Evolutionary conservation across 1,140 invertebrate genomes (phyloP), one percentile per base, ranked within the genome.

Genomic region (Phocides pigmalion): DNA sequence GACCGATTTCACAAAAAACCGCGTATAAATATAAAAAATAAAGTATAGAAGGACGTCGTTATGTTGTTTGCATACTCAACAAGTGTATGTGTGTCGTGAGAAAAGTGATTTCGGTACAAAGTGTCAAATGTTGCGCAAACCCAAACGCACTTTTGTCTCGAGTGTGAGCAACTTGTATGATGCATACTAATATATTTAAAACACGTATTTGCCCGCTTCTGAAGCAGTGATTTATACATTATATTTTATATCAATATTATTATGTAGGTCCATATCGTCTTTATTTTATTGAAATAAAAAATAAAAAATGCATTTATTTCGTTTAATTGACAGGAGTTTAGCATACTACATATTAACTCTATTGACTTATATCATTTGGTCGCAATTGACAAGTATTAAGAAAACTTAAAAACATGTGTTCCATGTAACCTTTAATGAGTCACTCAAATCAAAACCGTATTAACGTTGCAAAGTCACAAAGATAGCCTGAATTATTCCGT

Each of bases 1-100:
- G 68, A 77, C 69, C 72, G 72, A 76, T 89, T 85, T 85, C 76
- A 82, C 72, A 87, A 87, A 84, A 85, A 82, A 81, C 70, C 66
- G 70, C 68, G 67, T 65, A 64, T 79, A 68, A 67, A 68, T 70
- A 70, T 71, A 66, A 85, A 84, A 81, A 73, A 79, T 72, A 73
- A 63, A 66, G 73, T 79, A 83, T 77, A 71, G 79, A 79, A 78
- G 80, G 76, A 80, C 79, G 79, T 76, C 64, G 76, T 72, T 68
- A 71, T 76, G 76, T 78, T 78, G 76, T 81, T 82, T 73, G 81
- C 69, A 76, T 80, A 78, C 73, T 50, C 72, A 74, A 76, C 71
- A 61, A 77, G 63, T 64, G 76, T 70, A 80, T 82, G 68, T 82
- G 63, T 80, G 72, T 79, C 87, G 85, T 88, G 85, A 81, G 85